These are phyloP conservation scores for Bombyx huttoni DNA, from an alignment of 2,888 invertebrate species.

Conservation along the genomic window DNA sequence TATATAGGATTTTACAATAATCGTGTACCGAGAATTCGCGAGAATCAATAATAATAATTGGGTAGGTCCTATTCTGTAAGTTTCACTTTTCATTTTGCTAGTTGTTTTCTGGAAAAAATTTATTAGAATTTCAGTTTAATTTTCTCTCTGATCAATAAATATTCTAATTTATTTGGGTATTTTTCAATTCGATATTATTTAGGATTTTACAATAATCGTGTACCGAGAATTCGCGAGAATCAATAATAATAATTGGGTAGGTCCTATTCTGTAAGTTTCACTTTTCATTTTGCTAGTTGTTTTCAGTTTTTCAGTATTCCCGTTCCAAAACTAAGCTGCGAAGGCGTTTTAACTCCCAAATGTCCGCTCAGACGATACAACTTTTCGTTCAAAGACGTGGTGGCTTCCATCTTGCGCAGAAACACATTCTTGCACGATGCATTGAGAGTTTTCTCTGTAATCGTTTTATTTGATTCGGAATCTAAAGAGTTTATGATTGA, in stretches of 20 bases:
- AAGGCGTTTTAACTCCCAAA: constrained; percentile 33
- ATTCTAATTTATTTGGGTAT: too few species aligned
- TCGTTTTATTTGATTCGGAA: constrained; percentile 49
- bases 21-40: too few species aligned
- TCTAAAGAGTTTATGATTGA: constrained; percentile 52
- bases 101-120: background rate
- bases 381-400: constrained; percentile 49
- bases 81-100: background rate
- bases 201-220: too few species aligned
- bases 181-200: too few species aligned
- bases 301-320: constrained; percentile 18
- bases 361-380: constrained; percentile 49
- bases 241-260: too few species aligned
- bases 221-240: too few species aligned
- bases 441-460: constrained; percentile 51
- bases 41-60: too few species aligned
- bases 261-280: background rate
- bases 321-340: constrained; percentile 37
- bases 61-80: too few species aligned
- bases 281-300: background rate
- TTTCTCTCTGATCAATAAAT: too few species aligned
- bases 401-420: constrained; percentile 59
- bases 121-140: too few species aligned
- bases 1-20: too few species aligned
- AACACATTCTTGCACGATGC: constrained; percentile 48